Evolutionary conservation across 2,888 invertebrate genomes (phyloP), one percentile per base, ranked within the genome.

Genomic region (Temnothorax rugatulus): DNA sequence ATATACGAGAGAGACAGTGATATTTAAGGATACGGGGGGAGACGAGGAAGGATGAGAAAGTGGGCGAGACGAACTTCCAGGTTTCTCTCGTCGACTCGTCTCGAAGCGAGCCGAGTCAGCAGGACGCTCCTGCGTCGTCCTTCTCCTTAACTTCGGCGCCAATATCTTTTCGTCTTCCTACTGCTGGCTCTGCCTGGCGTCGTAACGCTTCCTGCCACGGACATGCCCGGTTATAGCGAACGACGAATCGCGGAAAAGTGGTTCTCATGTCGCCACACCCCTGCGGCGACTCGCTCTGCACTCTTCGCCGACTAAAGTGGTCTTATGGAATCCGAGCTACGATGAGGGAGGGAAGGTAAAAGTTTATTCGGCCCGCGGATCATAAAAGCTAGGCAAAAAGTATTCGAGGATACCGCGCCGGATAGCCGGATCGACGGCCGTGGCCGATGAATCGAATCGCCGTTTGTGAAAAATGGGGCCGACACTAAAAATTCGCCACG

Each of bases 31-130:
- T 38, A 44, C 9, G 0, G 64, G 84, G 25, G 11, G 47, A 18
- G 76, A 82, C 64, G 47, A 25, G 47, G 9, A 63, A 34, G 69
- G 52, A 68, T 4, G 41, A 61, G 71, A 52, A 82, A 83, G 61
- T 83, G 84, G 82, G 63, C 76, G 83, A 74, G 76, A 76, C 77
- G 84, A 87, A 86, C 83, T 87, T 87, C 69, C 76, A 89, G 86
- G 75, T 82, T 79, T 84, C 82, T 84, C 82, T 25, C 64, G 81
- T 61, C 84, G 84, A 85, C 69, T 76, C 87, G 84, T 88, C 83
- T 89, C 75, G 76, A 84, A 71, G 74, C 84, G 64, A 75, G 88
- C 82, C 76, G 88, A 91, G 91, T 91, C 91, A 91, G 91, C 91
- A 89, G 88, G 86, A 87, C 85, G 82, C 61, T 84, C 68, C 71